phyloP scores from a whole-genome alignment of 2,888 invertebrate species.

The Polia nebulosa region DNA sequence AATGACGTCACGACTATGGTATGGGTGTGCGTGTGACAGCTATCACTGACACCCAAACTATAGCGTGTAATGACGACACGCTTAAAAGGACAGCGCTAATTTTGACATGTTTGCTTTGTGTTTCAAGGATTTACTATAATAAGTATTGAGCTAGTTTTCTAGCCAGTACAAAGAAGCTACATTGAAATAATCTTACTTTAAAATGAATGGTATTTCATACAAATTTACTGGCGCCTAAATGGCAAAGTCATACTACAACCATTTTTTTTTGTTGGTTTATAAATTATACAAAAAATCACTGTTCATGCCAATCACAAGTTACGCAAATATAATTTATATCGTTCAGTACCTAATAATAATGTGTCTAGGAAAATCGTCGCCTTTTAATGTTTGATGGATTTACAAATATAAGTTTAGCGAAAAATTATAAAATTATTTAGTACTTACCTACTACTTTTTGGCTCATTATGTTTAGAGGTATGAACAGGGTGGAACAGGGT shows the following conservation, averaged over 20 bases:
- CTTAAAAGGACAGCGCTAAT: conserved; percentile 5
- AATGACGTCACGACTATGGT: conserved; percentile 7
- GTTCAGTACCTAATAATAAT: not conserved
- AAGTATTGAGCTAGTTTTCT: not conserved
- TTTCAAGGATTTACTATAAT: not conserved
- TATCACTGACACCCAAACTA: conserved; percentile 26
- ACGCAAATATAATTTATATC: no score
- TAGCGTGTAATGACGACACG: conserved; percentile 2
- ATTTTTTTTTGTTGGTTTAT: no score
- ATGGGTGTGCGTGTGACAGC: conserved; percentile 25
- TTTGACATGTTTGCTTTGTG: not conserved
- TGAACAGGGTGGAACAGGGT: no score
- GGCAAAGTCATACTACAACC: no score
- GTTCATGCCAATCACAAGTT: no score
- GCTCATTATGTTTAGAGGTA: no score
- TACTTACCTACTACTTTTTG: not conserved
- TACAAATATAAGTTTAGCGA: not conserved
- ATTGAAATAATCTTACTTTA: no score
- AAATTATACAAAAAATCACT: no score
- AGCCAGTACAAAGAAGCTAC: no score
- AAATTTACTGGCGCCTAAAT: no score
- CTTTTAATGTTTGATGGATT: not conserved
- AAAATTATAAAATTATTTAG: not conserved
- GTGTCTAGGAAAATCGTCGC: not conserved
- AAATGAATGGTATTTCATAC: no score